These are phyloP conservation scores for Agelastica alni DNA, from an alignment of 2,888 invertebrate genomes.

Conservation along the genomic window DNA sequence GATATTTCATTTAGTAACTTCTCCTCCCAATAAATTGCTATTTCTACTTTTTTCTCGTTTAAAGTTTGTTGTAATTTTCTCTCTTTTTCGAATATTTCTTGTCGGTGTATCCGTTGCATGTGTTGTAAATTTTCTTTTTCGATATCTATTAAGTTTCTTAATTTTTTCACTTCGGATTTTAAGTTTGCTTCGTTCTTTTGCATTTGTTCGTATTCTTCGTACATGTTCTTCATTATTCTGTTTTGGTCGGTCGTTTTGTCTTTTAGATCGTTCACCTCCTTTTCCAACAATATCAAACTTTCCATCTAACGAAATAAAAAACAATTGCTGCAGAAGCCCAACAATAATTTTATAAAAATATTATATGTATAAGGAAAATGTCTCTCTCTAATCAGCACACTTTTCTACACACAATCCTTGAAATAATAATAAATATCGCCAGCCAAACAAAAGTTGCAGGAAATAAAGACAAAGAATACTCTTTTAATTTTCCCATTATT, in stretches of 20 bases:
- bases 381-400: too few species aligned
- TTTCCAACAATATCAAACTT: constrained; percentile 61
- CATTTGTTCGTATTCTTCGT: constrained; percentile 63
- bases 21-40: constrained; percentile 67
- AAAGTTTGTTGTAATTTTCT: constrained; percentile 53
- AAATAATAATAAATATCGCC: too few species aligned
- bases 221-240: constrained; percentile 61
- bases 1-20: constrained; percentile 65
- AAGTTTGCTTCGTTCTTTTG: constrained; percentile 62
- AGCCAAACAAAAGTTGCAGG: too few species aligned
- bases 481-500: too few species aligned
- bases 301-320: constrained; percentile 54
- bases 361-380: too few species aligned
- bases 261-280: constrained; percentile 62
- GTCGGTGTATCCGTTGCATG: constrained; percentile 52
- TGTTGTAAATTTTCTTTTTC: constrained; percentile 56
- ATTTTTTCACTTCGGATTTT: constrained; percentile 59
- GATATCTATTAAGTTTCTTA: constrained; percentile 50
- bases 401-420: too few species aligned
- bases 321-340: too few species aligned
- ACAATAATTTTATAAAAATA: too few species aligned
- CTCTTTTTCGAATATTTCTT: constrained; percentile 57
- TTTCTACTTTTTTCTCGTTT: constrained; percentile 61
- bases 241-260: constrained; percentile 66
- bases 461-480: too few species aligned